A percentile compares a stretch with the other conserved stretches of the same genome.
Conservation (phyloP, 2,797 vertebrate species). For the Eulemur rubriventer region DNA sequence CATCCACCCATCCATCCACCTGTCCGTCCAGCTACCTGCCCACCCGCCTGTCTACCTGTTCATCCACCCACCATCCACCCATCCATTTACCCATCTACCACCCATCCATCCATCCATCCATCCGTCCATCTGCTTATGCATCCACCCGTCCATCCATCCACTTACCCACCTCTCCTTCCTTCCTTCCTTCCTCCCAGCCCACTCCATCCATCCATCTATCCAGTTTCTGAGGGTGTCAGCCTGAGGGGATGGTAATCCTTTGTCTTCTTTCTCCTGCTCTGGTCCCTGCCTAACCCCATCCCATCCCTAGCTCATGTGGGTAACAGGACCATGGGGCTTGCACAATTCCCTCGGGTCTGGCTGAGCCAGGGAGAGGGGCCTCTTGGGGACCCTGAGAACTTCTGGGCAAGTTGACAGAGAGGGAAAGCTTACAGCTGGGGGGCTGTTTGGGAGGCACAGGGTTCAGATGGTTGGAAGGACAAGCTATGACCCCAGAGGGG, state of each 20-base stretch:
- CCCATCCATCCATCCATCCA: background rate
- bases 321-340: background rate
- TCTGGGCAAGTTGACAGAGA: background rate
- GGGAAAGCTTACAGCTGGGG: background rate
- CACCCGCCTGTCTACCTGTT: rapidly evolving
- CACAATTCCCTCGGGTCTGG: background rate
- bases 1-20: rapidly evolving
- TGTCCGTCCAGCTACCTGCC: rapidly evolving
- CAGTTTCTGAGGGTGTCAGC: background rate
- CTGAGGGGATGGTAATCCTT: background rate
- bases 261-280: background rate
- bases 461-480: background rate
- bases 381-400: background rate
- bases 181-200: background rate
- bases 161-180: background rate
- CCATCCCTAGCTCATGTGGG: background rate
- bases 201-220: too few species aligned
- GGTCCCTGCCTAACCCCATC: background rate
- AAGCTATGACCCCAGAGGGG: background rate
- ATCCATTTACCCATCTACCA: background rate
- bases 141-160: background rate
- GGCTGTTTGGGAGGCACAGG: background rate
- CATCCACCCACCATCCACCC: background rate
- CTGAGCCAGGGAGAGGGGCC: background rate
- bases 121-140: background rate